Conservation (phyloP, 2,888 invertebrate species). For the Pediacus dermestoides region DNA sequence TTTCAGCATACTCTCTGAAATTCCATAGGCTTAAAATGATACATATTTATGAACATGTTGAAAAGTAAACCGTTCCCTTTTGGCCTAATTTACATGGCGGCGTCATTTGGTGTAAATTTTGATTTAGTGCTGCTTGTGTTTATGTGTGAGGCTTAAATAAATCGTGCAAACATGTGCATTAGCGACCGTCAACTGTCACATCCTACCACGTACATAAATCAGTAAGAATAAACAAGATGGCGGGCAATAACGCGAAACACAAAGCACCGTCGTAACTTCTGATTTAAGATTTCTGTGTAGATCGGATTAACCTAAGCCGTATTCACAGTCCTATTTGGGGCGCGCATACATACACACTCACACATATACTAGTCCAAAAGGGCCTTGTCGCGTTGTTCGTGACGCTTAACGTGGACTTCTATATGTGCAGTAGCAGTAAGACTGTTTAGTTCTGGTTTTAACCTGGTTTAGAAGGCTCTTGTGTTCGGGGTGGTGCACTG, state of each 20-base stretch:
- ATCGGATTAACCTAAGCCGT: slow-evolving; percentile 45
- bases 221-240: slow-evolving; percentile 44
- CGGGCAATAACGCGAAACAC: slow-evolving; percentile 41
- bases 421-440: slow-evolving; percentile 10
- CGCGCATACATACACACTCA: slow-evolving; percentile 9
- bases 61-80: slow-evolving; percentile 17
- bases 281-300: slow-evolving; percentile 45
- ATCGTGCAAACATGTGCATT: slow-evolving; percentile 20
- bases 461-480: slow-evolving; percentile 11
- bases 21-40: slow-evolving; percentile 13
- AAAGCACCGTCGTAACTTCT: slow-evolving; percentile 43
- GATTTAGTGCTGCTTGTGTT: slow-evolving; percentile 18
- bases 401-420: slow-evolving; percentile 2
- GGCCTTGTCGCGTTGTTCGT: too few species aligned
- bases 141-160: slow-evolving; percentile 17
- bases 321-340: slow-evolving; percentile 37
- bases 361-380: neutral
- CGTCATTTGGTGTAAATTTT: slow-evolving; percentile 20
- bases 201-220: slow-evolving; percentile 37
- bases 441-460: slow-evolving; percentile 9
- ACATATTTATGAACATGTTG: slow-evolving; percentile 18
- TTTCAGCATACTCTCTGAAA: neutral
- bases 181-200: slow-evolving; percentile 23
- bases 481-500: slow-evolving; percentile 16
- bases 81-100: slow-evolving; percentile 19